Conservation (phyloP, 2,113 vertebrate genomes). For the Scopus umbretta region DNA sequence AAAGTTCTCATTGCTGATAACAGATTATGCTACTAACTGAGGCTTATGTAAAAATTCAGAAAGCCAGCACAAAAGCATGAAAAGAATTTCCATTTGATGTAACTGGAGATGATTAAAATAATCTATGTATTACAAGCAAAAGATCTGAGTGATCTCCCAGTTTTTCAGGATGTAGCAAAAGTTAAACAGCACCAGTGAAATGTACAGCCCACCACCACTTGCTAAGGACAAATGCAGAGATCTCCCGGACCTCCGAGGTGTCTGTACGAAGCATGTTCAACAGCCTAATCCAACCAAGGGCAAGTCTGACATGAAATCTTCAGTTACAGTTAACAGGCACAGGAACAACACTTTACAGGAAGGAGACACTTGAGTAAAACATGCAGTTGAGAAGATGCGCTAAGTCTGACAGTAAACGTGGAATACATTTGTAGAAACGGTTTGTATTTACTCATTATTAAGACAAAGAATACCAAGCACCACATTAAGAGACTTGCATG, state of each 20-base stretch:
- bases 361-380: neutral
- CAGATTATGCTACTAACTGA: neutral
- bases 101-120: neutral
- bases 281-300: neutral
- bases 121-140: neutral
- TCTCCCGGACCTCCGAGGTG: neutral
- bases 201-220: neutral
- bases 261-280: neutral
- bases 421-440: neutral
- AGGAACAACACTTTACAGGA: neutral
- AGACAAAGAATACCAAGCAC: neutral
- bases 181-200: neutral
- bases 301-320: neutral
- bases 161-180: neutral
- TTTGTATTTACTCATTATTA: neutral
- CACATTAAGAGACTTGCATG: neutral
- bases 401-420: neutral
- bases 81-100: neutral
- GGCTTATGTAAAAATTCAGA: neutral
- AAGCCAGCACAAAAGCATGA: neutral
- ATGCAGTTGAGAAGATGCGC: neutral
- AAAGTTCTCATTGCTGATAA: neutral
- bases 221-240: neutral
- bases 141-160: neutral
- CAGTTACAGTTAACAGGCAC: neutral